A percentile compares a stretch with the other conserved stretches of the same genome.
These are phyloP conservation scores for Peucedramus taeniatus DNA, from an alignment of 2,113 vertebrate genomes.

Conservation along the genomic window DNA sequence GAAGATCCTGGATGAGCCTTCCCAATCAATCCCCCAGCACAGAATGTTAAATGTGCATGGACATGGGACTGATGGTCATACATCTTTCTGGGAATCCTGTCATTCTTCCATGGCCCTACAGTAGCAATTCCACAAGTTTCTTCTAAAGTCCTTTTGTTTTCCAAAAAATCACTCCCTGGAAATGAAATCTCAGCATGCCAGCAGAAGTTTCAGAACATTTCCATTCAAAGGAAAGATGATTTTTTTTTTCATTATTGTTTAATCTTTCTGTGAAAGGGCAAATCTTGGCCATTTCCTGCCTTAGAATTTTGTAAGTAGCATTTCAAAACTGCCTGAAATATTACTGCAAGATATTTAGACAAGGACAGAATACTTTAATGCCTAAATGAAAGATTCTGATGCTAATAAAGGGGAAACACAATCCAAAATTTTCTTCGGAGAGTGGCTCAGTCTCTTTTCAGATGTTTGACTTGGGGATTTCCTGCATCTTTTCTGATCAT, in stretches of 20 bases:
- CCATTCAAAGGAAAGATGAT: neutral
- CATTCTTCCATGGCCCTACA: neutral
- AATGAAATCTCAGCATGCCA: neutral
- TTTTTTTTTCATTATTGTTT: neutral
- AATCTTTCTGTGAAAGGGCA: neutral
- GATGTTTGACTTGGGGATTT: neutral
- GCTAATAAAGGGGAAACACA: neutral
- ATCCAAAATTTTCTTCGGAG: neutral
- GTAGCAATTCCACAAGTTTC: neutral
- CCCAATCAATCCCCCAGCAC: neutral
- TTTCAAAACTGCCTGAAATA: neutral
- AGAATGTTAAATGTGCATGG: neutral
- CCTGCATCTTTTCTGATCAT: neutral
- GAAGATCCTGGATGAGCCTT: neutral
- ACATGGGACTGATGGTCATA: neutral
- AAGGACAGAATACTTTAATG: neutral
- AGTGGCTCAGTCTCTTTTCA: neutral
- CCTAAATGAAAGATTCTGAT: neutral
- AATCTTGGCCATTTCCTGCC: neutral
- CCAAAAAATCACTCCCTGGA: neutral
- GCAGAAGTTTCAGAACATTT: neutral
- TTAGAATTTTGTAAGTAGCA: neutral
- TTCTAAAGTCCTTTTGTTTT: neutral
- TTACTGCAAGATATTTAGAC: neutral
- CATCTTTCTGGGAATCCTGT: neutral